Evolutionary conservation across 1,140 invertebrate species (phyloP), one percentile per base, ranked within the genome.

Genomic region (Listronotus bonariensis): DNA sequence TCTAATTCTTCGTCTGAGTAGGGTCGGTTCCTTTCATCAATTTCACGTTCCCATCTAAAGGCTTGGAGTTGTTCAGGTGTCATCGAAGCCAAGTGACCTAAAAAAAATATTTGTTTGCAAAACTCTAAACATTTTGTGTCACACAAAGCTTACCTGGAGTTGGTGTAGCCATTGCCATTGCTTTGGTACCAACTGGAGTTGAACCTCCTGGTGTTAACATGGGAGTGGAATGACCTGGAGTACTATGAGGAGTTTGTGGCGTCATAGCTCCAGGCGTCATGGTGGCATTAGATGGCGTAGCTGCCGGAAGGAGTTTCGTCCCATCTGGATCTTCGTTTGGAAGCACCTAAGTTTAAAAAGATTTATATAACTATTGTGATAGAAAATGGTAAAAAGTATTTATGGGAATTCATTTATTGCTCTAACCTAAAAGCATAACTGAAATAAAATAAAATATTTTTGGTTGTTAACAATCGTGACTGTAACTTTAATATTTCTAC

Each of bases 61-160:
- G 96, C 95, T 78, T 99, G 97, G 64, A 99, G 80, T 80, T 99
- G 97, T 80, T 99, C 98, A 0, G 98, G 97, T 0, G 98, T 99
- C 97, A 99, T 99, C 1, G 94, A 92, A 67, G 96, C 90, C 46
- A 98, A 81, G 74, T 98, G 96, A 63, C 92, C 62, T 65, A 31
- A 8, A 31, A 10, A 48, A 6, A 17, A 8, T 15, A 43, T 8
- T 15, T 7, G n/a, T 43, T 9, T 45, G 42, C n/a, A 6, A 8
- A 49, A 32, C 6, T 49, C 5, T 49, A 49, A 49, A 26, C 7
- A 49, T 49, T 18, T 49, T 14, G 6, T n/a, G 32, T 4, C 1
- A 36, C 3, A 36, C 18, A 18, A 57, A 43, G 20, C 17, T 12
- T 65, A 65, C 53, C 91, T 0, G 96, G 95, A 0, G 96, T 97